phyloP scores from a whole-genome alignment of 2,888 invertebrate genomes.

The Coremacera marginata region DNA sequence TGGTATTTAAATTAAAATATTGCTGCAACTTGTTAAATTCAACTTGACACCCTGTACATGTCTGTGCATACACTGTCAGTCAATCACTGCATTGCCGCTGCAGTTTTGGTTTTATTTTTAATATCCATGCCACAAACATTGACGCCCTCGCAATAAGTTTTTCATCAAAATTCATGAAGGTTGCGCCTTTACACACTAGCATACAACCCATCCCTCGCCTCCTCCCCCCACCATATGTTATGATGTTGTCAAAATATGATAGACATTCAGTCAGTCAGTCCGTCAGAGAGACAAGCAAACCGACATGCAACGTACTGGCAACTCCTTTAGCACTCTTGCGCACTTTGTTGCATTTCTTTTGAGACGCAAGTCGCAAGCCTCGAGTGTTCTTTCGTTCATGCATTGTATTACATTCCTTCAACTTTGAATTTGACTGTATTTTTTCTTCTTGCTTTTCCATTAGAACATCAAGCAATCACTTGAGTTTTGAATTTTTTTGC shows the following conservation, averaged over 20 bases:
- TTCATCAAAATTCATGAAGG: conserved; percentile 22
- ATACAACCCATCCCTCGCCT: not conserved
- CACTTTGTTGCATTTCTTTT: not conserved
- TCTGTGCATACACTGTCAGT: conserved; percentile 5
- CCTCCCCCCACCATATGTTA: not conserved
- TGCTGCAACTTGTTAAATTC: not conserved
- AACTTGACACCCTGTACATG: not conserved
- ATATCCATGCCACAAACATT: not conserved
- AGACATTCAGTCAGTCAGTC: conserved; percentile 23
- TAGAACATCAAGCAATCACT: not conserved
- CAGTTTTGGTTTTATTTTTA: conserved; percentile 11
- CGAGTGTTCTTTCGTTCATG: not conserved
- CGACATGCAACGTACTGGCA: conserved; percentile 19
- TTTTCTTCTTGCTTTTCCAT: not conserved
- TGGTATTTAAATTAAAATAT: conserved; percentile 5
- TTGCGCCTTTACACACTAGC: not conserved
- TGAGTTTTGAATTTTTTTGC: conserved; percentile 9
- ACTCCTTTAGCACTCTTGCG: conserved; percentile 10
- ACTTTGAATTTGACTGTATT: not conserved
- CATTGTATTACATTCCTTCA: not conserved
- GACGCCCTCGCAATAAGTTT: conserved; percentile 28
- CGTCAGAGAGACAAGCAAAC: conserved; percentile 11
- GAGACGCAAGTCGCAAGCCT: not conserved
- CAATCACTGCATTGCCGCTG: not conserved
- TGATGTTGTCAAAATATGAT: conserved; percentile 41